Evolutionary conservation across 2,113 vertebrate genomes (phyloP).

Genomic region (Halcyon senegalensis): DNA sequence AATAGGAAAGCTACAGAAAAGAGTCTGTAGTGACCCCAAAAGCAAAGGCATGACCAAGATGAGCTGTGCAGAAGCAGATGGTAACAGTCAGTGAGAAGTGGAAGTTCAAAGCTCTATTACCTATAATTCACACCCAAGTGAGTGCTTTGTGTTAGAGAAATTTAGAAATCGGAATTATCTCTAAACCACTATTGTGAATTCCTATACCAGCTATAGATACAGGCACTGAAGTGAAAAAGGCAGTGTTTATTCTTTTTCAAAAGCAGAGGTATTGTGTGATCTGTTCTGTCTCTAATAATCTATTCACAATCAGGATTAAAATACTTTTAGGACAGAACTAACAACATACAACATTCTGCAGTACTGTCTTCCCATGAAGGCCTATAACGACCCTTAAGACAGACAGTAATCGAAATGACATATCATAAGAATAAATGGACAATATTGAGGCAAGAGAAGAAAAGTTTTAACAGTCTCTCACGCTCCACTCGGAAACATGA

Average conservation of each 20-base stretch:
- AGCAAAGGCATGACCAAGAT: not conserved
- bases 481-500: not conserved
- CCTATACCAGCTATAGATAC: not conserved
- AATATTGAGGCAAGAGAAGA: not conserved
- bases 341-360: not conserved
- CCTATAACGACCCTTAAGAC: not conserved
- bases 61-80: not conserved
- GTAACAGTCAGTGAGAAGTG: not conserved
- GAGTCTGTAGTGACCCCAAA: not conserved
- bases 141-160: not conserved
- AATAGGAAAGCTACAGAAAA: not conserved
- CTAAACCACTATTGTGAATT: not conserved
- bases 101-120: not conserved
- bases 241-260: not conserved
- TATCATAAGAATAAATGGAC: not conserved
- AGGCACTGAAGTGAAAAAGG: not conserved
- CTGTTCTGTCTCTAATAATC: not conserved
- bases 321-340: not conserved
- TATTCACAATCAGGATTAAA: not conserved
- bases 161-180: not conserved
- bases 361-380: not conserved
- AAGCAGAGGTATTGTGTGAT: not conserved
- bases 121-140: not conserved
- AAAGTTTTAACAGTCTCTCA: not conserved
- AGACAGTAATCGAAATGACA: not conserved